Evolutionary conservation across 2,797 vertebrate species (phyloP).

Genomic region (Enteromius treurensis): DNA sequence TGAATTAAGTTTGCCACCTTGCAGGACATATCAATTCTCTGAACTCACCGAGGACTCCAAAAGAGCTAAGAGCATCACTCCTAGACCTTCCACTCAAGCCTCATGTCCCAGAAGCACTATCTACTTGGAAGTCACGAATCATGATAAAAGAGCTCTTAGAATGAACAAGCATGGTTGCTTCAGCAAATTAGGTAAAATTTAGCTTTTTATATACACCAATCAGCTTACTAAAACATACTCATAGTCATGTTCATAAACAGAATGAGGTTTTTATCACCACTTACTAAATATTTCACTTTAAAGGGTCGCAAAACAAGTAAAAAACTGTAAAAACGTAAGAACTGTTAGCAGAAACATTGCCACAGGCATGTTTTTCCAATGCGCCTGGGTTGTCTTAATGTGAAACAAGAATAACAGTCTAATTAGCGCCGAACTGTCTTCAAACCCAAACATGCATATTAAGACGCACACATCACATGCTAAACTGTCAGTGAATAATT

Average conservation of each 20-base stretch:
- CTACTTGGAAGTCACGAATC: neutral
- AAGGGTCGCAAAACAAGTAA: neutral
- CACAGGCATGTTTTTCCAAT: neutral
- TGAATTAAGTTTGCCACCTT: conserved; percentile 12
- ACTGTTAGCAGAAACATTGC: neutral
- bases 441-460: neutral
- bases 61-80: neutral
- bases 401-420: neutral
- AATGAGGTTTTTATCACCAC: neutral
- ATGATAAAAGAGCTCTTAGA: neutral
- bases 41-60: neutral
- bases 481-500: conserved; percentile 43
- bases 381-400: neutral
- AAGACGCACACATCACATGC: neutral
- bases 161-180: neutral
- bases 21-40: neutral
- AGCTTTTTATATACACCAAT: neutral
- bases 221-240: neutral
- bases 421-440: neutral
- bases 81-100: neutral
- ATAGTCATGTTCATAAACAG: no score
- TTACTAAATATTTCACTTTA: neutral
- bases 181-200: conserved; percentile 5
- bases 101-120: neutral
- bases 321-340: neutral